phyloP scores from a whole-genome alignment of 2,113 vertebrate species.

The Sinocyclocheilus anshuiensis region DNA sequence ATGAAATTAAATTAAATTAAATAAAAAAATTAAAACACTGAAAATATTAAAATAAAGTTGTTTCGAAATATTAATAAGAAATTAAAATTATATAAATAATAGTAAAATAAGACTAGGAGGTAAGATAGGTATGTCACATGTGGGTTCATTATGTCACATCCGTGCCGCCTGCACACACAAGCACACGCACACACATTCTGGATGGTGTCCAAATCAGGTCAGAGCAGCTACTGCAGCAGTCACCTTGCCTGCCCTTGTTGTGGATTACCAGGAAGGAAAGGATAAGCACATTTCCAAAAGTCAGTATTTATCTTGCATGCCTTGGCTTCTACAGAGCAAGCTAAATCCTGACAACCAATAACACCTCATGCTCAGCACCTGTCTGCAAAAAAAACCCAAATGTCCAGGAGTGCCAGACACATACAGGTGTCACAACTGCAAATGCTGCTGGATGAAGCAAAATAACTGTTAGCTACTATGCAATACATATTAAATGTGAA shows the following conservation, averaged over 20 bases:
- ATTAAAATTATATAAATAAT: background rate
- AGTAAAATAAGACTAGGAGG: background rate
- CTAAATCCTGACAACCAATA: slow-evolving; percentile 66
- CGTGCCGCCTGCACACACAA: background rate
- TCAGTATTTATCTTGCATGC: slow-evolving; percentile 69
- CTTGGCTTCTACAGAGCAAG: slow-evolving; percentile 62
- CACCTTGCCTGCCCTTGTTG: slow-evolving; percentile 72
- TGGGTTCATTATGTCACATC: background rate
- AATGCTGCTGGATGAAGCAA: background rate
- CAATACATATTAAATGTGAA: background rate
- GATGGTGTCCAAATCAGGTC: slow-evolving; percentile 40
- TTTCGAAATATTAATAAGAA: background rate
- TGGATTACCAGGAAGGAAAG: slow-evolving; percentile 70
- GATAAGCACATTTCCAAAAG: slow-evolving; percentile 74
- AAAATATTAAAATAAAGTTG: too few species aligned
- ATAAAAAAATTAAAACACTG: too few species aligned
- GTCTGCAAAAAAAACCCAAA: slow-evolving; percentile 27
- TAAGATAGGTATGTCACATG: background rate
- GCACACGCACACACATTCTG: background rate
- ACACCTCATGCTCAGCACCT: slow-evolving; percentile 50
- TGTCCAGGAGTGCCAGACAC: slow-evolving; percentile 28
- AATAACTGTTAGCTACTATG: background rate
- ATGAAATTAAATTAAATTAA: background rate
- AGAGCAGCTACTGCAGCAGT: slow-evolving; percentile 62
- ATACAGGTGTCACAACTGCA: background rate